Evolutionary conservation across 2,888 invertebrate species (phyloP), one percentile per base, ranked within the genome.

Genomic region (Xestia ashworthii): DNA sequence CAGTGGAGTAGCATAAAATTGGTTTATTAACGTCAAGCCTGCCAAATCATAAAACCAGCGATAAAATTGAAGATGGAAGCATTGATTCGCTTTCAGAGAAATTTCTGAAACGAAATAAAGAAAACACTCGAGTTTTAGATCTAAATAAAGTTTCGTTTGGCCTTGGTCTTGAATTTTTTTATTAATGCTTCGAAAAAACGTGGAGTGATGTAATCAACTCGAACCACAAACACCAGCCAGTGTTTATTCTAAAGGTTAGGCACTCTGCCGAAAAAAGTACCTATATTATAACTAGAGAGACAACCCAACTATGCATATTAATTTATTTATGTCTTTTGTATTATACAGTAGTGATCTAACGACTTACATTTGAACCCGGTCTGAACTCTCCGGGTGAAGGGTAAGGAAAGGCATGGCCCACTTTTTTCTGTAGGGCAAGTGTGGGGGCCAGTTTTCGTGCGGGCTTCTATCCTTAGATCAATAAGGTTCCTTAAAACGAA

Each of bases 351-450:
- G 87, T 91, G 91, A 90, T 91, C 91, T 91, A 90, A 90, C 87
- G 91, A 91, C 91, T 91, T 91, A 88, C 87, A 90, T 88, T 85
- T 91, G 91, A 91, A 91, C 91, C 85, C 89, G 83, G 73, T 71
- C 71, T 91, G 91, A 91, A 91, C 91, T 90, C 89, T 80, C 85
- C 75, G 87, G 90, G 86, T 87, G 90, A 88, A 88, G 90, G 90
- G 90, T 89, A 90, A 82, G 86, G 88, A 90, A 91, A 90, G 90
- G 75, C 90, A 86, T 89, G 89, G 85, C 89, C 90, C 84, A 91
- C 86, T 86, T 89, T 78, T 85, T 87, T 89, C 87, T 80, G 85
- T 90, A 87, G 88, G 82, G 82, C 82, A 86, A 86, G 81, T 81
- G 75, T 78, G 64, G 67, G 60, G 53, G 58, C 66, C 71, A 71